Evolutionary conservation across 2,113 vertebrate genomes (phyloP).

Genomic region (Uria aalge): DNA sequence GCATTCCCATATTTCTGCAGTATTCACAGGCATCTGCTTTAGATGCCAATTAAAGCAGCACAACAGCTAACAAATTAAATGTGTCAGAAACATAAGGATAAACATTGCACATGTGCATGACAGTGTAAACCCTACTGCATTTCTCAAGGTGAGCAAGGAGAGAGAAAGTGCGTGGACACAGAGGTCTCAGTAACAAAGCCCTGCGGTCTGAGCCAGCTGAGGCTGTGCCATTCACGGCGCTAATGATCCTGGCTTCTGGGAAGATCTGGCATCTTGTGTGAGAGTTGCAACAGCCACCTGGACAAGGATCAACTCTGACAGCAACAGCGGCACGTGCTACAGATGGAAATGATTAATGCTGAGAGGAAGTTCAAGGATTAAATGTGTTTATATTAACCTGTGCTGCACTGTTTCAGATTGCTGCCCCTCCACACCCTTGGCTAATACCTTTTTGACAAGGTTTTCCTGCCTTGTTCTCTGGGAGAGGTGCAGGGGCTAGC

Average conservation of each 20-base stretch:
- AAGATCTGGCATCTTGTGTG: neutral
- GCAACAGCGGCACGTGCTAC: neutral
- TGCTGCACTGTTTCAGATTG: neutral
- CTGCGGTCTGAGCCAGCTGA: accelerated
- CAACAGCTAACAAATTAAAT: neutral
- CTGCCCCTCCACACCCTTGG: neutral
- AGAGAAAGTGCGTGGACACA: neutral
- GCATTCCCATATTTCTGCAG: neutral
- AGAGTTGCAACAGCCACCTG: neutral
- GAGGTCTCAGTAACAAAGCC: neutral
- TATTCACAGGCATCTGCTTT: neutral
- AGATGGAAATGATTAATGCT: neutral
- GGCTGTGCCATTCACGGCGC: neutral
- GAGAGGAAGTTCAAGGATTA: neutral
- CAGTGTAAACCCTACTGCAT: neutral
- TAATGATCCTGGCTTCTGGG: neutral
- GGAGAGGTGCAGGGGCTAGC: neutral
- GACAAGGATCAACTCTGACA: neutral
- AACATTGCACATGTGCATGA: accelerated
- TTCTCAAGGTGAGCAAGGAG: neutral
- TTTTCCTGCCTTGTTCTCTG: neutral
- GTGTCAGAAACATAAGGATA: neutral
- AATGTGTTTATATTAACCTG: neutral
- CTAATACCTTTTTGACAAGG: neutral
- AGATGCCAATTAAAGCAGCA: neutral